Conservation (phyloP, 2,113 vertebrate species). For the Rhadina sibilatrix region DNA sequence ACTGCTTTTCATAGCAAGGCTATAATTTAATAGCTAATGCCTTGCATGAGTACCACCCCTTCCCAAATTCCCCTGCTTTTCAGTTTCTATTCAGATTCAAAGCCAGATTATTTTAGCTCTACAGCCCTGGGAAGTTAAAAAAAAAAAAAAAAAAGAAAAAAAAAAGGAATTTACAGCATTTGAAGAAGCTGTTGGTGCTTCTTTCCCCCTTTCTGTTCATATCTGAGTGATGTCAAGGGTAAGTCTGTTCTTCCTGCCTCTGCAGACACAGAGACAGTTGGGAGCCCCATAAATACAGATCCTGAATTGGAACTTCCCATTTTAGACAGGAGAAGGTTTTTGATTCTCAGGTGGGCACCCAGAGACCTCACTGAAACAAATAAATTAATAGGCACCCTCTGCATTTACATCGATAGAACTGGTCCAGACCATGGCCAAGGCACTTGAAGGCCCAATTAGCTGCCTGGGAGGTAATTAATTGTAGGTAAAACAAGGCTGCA, state of each 20-base stretch:
- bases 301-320: background rate
- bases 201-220: background rate
- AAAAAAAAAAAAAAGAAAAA: conserved; percentile 27
- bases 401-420: background rate
- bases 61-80: conserved; percentile 62
- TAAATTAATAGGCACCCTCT: background rate
- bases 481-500: background rate
- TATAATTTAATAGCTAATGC: conserved; percentile 73
- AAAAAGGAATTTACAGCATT: conserved; percentile 60
- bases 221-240: background rate
- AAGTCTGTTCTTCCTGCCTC: background rate
- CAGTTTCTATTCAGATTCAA: conserved; percentile 71
- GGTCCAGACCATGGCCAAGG: background rate
- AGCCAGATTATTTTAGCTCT: conserved; percentile 74
- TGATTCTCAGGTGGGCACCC: background rate
- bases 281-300: background rate
- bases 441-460: background rate
- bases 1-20: conserved; percentile 57
- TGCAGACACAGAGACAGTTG: background rate
- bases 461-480: background rate
- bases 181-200: conserved; percentile 49
- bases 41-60: conserved; percentile 42
- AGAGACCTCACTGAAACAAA: background rate
- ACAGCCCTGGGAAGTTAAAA: conserved; percentile 44
- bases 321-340: background rate